Conservation (phyloP, 2,888 invertebrate genomes). For the Oligia fasciuncula region DNA sequence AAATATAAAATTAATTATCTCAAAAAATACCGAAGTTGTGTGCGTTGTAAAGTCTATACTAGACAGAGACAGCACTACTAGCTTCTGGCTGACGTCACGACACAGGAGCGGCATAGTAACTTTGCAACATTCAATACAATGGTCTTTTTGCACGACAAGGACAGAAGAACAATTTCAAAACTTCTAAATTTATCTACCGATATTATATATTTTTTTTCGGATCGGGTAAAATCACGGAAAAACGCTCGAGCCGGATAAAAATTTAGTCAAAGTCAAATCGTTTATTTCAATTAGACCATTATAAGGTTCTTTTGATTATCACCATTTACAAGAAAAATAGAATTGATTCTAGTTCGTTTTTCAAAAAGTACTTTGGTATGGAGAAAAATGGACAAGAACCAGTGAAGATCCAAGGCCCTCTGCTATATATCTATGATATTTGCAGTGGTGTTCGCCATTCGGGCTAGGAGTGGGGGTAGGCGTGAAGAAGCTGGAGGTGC, state of each 20-base stretch:
- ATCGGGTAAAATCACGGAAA: neutral
- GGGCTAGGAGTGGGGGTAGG: conserved; percentile 94
- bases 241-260: neutral
- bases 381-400: neutral
- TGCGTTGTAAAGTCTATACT: neutral
- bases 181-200: neutral
- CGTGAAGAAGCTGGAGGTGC: conserved; percentile 90
- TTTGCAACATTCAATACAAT: neutral
- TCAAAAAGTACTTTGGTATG: neutral
- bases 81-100: neutral
- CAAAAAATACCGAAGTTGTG: too few species aligned
- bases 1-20: too few species aligned
- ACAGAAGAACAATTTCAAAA: neutral
- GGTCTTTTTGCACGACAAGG: neutral
- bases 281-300: neutral
- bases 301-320: neutral
- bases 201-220: neutral
- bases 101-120: neutral
- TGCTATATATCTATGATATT: conserved; percentile 9
- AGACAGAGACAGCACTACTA: neutral
- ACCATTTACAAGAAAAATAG: neutral
- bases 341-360: neutral
- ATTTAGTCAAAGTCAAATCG: neutral
- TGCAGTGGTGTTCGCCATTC: conserved; percentile 96
- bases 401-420: neutral